phyloP scores from a whole-genome alignment of 2,113 vertebrate species.

The Miniopterus natalensis region DNA sequence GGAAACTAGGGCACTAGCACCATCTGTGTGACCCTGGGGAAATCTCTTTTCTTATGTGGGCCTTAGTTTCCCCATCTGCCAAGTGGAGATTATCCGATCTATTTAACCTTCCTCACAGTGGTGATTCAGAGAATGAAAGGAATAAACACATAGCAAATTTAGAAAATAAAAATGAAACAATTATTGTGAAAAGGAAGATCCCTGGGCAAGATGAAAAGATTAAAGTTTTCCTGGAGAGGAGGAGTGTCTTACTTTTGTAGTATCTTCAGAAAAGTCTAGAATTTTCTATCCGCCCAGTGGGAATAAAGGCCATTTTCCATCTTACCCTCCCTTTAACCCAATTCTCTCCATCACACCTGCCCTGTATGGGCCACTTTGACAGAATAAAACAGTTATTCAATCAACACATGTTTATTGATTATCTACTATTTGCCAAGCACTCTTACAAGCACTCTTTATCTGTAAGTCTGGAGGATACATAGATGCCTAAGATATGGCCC shows the following conservation, averaged over 20 bases:
- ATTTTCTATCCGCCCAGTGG: conserved; percentile 8
- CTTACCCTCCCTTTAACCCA: background rate
- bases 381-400: conserved; percentile 75
- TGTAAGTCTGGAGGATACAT: background rate
- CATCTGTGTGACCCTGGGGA: conserved; percentile 2
- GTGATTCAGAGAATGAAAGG: conserved; percentile 24
- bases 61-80: conserved; percentile 33
- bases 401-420: conserved; percentile 81
- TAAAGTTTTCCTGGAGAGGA: background rate
- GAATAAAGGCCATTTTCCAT: conserved; percentile 14
- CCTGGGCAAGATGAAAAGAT: background rate
- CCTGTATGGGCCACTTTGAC: conserved; percentile 25
- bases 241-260: conserved; percentile 7
- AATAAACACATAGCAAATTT: conserved; percentile 15
- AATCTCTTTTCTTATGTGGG: conserved; percentile 4
- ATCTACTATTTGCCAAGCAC: conserved; percentile 52
- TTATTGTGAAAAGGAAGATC: background rate
- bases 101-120: background rate
- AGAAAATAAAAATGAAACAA: conserved; percentile 27
- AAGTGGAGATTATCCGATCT: background rate
- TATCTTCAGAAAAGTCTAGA: conserved; percentile 3
- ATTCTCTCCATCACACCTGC: background rate
- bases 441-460: conserved; percentile 54
- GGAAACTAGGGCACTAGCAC: background rate
- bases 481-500: conserved; percentile 7